phyloP scores from a whole-genome alignment of 2,113 vertebrate species.

The Asarcornis scutulata region DNA sequence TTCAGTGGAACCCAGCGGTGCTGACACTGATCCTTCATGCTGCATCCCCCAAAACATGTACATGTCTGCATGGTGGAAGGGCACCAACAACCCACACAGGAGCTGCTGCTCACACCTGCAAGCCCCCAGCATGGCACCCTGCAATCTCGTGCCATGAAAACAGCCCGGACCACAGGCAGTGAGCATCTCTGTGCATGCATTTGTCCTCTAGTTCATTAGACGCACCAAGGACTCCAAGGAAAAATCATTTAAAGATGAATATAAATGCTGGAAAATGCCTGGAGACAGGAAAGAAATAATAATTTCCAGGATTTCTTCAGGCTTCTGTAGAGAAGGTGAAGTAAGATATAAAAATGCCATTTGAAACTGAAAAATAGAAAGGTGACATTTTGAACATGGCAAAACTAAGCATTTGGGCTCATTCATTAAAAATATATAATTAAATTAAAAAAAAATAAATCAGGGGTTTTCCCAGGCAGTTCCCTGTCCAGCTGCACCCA shows the following conservation, averaged over 20 bases:
- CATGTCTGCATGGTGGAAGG: background rate
- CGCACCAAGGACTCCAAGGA: background rate
- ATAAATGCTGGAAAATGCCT: background rate
- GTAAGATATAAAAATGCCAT: background rate
- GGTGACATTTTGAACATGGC: background rate
- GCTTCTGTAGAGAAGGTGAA: background rate
- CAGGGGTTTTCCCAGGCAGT: background rate
- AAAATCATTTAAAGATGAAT: background rate
- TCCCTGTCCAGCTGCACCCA: background rate
- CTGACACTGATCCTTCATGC: background rate
- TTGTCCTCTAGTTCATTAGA: background rate
- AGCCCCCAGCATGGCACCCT: background rate
- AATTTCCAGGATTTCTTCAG: background rate
- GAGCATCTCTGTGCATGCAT: background rate
- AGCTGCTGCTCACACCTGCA: background rate
- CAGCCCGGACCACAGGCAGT: background rate
- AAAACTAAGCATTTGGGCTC: background rate
- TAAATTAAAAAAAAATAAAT: too few species aligned
- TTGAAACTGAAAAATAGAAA: background rate
- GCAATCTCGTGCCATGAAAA: background rate
- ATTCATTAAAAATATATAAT: background rate
- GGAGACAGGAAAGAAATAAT: background rate
- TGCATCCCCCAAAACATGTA: background rate
- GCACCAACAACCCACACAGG: too few species aligned
- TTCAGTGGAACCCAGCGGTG: background rate